A percentile compares a stretch with the other conserved stretches of the same genome.
Evolutionary conservation across 1,140 invertebrate species (phyloP).

Genomic region (Nomia melanderi): DNA sequence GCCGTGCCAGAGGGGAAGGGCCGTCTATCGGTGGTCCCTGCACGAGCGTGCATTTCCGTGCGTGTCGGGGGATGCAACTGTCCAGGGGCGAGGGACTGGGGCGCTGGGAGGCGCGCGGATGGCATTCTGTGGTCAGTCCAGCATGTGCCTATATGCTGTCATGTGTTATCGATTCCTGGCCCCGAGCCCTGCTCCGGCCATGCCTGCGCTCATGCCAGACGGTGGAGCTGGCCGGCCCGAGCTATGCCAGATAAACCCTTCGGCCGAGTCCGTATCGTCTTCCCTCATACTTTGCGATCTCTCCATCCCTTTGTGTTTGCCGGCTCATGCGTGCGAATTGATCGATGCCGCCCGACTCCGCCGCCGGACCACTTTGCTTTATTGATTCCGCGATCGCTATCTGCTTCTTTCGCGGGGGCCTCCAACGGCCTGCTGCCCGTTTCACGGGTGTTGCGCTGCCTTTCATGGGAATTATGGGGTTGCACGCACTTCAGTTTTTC

Average conservation of each 20-base stretch:
- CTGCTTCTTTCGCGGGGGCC: background rate
- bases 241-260: slow-evolving; percentile 57
- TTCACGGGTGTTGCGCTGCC: too few relatives aligned
- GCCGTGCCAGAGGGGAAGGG: slow-evolving; percentile 2
- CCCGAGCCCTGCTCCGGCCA: slow-evolving; percentile 57
- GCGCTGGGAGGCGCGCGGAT: slow-evolving; percentile 70
- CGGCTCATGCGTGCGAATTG: background rate
- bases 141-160: slow-evolving; percentile 77
- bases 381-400: slow-evolving; percentile 46
- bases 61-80: slow-evolving; percentile 54
- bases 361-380: slow-evolving; percentile 3
- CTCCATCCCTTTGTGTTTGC: background rate
- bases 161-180: slow-evolving; percentile 77
- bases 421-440: too few relatives aligned
- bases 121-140: slow-evolving; percentile 78
- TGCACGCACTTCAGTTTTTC: too few relatives aligned
- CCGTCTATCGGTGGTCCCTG: slow-evolving; percentile 23
- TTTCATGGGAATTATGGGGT: too few relatives aligned
- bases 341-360: background rate
- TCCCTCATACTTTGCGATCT: slow-evolving; percentile 34
- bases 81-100: slow-evolving; percentile 19
- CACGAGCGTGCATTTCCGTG: slow-evolving; percentile 55
- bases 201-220: slow-evolving; percentile 50
- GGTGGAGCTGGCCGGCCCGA: slow-evolving; percentile 45
- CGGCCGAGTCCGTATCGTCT: slow-evolving; percentile 5